Percentiles rank a stretch among this genome's conserved stretches.
These are phyloP conservation scores for Siniperca obscura DNA, from an alignment of 2,797 vertebrate genomes.

Conservation along the genomic window DNA sequence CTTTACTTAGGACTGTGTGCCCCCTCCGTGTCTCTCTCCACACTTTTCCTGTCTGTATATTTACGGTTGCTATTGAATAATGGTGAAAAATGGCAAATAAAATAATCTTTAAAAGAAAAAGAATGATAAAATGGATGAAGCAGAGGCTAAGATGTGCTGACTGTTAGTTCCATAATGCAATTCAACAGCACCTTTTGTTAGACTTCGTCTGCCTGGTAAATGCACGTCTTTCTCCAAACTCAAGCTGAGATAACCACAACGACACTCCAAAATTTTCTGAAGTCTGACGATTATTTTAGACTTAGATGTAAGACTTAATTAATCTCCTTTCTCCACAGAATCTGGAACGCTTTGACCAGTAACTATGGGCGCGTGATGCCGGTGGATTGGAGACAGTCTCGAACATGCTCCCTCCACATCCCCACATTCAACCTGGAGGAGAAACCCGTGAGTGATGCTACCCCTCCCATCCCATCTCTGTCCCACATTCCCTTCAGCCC, in stretches of 20 bases:
- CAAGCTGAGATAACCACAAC: neutral
- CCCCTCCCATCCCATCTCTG: slow-evolving; percentile 24
- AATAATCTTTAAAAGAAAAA: too few relatives aligned
- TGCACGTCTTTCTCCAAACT: neutral
- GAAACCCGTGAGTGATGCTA: slow-evolving; percentile 85
- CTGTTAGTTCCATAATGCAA: neutral
- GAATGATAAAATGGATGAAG: neutral
- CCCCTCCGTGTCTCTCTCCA: neutral
- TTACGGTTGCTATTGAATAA: neutral
- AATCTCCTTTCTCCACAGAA: slow-evolving; percentile 77
- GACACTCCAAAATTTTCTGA: neutral
- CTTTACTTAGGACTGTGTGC: neutral
- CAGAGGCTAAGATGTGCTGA: neutral
- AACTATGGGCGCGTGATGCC: slow-evolving; percentile 93
- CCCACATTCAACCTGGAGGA: slow-evolving; percentile 89
- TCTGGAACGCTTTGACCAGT: slow-evolving; percentile 93
- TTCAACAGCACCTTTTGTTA: neutral
- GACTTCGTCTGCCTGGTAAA: neutral
- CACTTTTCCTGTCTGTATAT: neutral
- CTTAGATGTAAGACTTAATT: neutral
- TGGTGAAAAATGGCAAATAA: neutral
- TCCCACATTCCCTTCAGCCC: slow-evolving; percentile 47
- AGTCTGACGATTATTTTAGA: neutral
- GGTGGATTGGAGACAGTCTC: slow-evolving; percentile 92
- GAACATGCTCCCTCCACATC: slow-evolving; percentile 88